A percentile compares a stretch with the other conserved stretches of the same genome.
Conservation (phyloP, 2,113 vertebrate genomes). For the Prunella fulvescens region DNA sequence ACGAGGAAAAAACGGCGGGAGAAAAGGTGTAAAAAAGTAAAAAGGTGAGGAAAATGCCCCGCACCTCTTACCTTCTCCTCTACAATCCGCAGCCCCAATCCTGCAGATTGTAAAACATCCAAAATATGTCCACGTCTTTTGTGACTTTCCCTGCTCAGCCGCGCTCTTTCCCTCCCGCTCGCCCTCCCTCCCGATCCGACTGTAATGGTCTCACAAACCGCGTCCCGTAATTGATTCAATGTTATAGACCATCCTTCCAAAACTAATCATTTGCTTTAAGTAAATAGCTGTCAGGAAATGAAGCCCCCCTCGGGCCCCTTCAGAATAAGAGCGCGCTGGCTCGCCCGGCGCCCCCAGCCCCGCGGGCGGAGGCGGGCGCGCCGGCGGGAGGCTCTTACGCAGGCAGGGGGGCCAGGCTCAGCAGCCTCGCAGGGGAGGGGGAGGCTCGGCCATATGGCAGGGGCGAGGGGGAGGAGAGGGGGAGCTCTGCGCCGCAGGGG, state of each 20-base stretch:
- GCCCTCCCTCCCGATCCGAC: conserved; percentile 69
- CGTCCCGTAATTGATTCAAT: conserved; percentile 93
- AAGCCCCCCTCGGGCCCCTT: conserved; percentile 71
- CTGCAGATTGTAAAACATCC: conserved; percentile 65
- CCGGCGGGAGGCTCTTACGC: conserved; percentile 68
- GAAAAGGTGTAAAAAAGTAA: background rate
- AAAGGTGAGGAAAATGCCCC: background rate
- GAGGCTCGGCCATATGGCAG: conserved; percentile 68
- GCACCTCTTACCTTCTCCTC: conserved; percentile 70
- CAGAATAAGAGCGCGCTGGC: conserved; percentile 83
- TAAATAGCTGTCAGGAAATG: conserved; percentile 97
- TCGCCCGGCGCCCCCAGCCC: conserved; percentile 31
- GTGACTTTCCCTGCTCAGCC: conserved; percentile 67
- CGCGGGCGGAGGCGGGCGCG: conserved; percentile 24
- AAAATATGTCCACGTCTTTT: conserved; percentile 72
- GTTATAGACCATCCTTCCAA: conserved; percentile 90
- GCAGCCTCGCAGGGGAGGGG: conserved; percentile 60
- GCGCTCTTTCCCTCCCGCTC: conserved; percentile 65
- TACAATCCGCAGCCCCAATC: conserved; percentile 68
- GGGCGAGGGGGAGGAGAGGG: conserved; percentile 39
- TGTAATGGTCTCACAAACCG: conserved; percentile 79
- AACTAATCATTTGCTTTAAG: conserved; percentile 92
- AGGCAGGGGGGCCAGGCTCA: conserved; percentile 63
- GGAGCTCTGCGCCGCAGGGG: background rate
- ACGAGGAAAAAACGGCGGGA: background rate